Evolutionary conservation across 2,113 vertebrate genomes (phyloP), one percentile per base, ranked within the genome.

Genomic region (Oncorhynchus clarkii): DNA sequence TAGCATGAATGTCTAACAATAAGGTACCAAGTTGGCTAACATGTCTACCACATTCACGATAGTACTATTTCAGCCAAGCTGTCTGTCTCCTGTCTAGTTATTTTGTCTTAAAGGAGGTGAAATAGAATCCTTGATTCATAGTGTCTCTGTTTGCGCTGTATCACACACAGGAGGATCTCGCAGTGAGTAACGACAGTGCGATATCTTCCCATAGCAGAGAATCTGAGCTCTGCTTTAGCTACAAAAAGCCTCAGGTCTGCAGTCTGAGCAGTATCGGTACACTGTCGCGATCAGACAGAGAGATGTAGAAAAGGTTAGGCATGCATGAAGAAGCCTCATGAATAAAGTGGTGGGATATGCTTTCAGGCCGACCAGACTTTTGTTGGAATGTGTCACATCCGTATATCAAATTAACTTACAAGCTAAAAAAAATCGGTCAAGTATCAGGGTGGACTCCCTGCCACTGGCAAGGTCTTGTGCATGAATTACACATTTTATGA

Each of bases 121-220:
- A 14, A 54, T 54, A 48, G 26, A 79, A 27, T 79, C 60, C 72
- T 76, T 62, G 54, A 31, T 69, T 27, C 45, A 72, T 31, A 65
- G 76, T 76, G 76, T 29, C 70, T 78, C 82, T 76, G 49, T 72
- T 74, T 51, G 49, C 31, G 59, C 65, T 29, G 65, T 18, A 14
- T 16, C 31, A 67, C 6, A 14, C 60, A 75, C 48, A 67, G 18
- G 31, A 12, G 54, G 48, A 69, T 76, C 57, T 71, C 82, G 69
- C 51, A 60, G 26, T 82, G 81, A 86, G 26, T 79, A 69, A 84
- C 71, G 80, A 76, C 49, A 26, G 57, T 26, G 7, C 5, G 26
- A 22, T 29, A 31, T 22, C 29, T 29, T 29, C 65, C 12, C 22
- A 2, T 18, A 29, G 12, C 65, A 29, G 26, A 29, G 65, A 67